Percentiles rank a stretch among this genome's conserved stretches.
phyloP scores from a whole-genome alignment of 2,888 invertebrate species.

The Lapara coniferarum region DNA sequence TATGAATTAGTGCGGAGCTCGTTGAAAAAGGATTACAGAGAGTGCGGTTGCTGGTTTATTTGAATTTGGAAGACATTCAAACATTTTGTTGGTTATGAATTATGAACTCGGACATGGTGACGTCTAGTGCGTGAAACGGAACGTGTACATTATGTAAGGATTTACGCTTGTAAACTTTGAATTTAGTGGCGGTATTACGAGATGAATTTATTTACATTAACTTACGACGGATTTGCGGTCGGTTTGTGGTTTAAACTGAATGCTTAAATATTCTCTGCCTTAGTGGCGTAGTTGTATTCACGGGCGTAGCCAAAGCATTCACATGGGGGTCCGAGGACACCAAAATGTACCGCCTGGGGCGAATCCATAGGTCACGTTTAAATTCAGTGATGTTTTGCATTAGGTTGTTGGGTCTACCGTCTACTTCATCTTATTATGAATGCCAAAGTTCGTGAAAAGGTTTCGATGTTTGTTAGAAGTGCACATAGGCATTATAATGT shows the following conservation, averaged over 20 bases:
- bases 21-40: constrained; percentile 37
- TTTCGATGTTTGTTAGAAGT: too few relatives aligned
- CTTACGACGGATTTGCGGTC: background rate
- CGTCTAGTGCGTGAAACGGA: constrained; percentile 18
- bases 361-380: too few relatives aligned
- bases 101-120: constrained; percentile 18
- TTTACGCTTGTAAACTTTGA: background rate
- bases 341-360: too few relatives aligned
- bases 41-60: constrained; percentile 39
- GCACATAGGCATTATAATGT: too few relatives aligned
- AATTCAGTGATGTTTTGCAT: too few relatives aligned
- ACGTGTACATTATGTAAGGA: constrained; percentile 10
- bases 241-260: background rate
- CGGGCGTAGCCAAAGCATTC: too few relatives aligned
- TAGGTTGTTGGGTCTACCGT: too few relatives aligned
- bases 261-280: too few relatives aligned
- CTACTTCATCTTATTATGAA: too few relatives aligned
- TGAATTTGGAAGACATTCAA: constrained; percentile 33
- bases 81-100: constrained; percentile 23
- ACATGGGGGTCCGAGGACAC: too few relatives aligned
- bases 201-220: background rate
- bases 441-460: too few relatives aligned
- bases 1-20: constrained; percentile 30
- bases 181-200: constrained; percentile 8
- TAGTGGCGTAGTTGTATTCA: too few relatives aligned